These are phyloP conservation scores for Nomada goodeniana DNA, from an alignment of 2,888 invertebrate species.

Conservation along the genomic window DNA sequence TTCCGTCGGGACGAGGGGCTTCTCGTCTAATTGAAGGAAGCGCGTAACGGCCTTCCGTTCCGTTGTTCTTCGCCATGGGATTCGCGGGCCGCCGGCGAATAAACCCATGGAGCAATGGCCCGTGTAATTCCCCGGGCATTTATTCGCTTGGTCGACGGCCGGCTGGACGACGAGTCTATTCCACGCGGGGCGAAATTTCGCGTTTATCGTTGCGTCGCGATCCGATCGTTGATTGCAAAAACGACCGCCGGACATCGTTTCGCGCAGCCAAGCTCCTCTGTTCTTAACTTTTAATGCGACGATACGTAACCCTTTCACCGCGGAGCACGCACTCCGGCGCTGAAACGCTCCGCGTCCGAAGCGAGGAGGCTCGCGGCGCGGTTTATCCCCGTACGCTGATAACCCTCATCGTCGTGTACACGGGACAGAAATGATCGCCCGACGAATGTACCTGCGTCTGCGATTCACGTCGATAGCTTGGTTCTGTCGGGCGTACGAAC, in stretches of 20 bases:
- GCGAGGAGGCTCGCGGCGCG: no score
- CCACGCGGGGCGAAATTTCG: slow-evolving; percentile 36
- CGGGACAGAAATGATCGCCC: no score
- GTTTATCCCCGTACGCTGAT: no score
- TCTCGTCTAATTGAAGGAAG: slow-evolving; percentile 67
- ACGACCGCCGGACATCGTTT: neutral
- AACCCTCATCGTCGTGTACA: no score
- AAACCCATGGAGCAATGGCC: slow-evolving; percentile 68
- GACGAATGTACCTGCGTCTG: no score
- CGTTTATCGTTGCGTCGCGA: slow-evolving; percentile 49
- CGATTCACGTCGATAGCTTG: no score
- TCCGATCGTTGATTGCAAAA: slow-evolving; percentile 11
- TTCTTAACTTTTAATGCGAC: slow-evolving; percentile 34
- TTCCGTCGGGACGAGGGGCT: slow-evolving; percentile 31
- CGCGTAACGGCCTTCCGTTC: slow-evolving; percentile 68
- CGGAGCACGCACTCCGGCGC: no score
- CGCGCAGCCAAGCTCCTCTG: neutral
- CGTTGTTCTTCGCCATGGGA: slow-evolving; percentile 63
- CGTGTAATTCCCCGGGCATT: slow-evolving; percentile 71
- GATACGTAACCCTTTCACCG: no score
- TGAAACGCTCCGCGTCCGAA: no score
- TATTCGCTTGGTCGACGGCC: slow-evolving; percentile 66
- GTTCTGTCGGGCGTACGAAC: no score
- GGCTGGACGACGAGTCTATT: slow-evolving; percentile 44
- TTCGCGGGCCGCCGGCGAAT: slow-evolving; percentile 56